Base-by-base conservation (phyloP, 2,888 invertebrate species). In the Leistus spinibarbis region DNA sequence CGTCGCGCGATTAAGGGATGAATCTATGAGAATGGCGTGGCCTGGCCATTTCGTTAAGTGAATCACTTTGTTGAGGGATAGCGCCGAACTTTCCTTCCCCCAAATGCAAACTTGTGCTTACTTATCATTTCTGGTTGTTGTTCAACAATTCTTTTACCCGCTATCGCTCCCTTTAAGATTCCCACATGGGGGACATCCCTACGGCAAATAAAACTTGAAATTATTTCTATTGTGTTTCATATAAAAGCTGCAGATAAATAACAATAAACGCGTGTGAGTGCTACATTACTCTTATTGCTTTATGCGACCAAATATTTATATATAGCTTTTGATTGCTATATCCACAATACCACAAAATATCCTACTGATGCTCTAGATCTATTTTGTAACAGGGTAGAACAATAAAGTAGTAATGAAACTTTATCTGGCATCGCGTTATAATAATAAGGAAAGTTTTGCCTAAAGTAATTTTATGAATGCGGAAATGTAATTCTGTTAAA, bases 401-500 rank as follows among this genome's bases (percentile, higher is more conserved):
- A n/a, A n/a, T n/a, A 10, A 23, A 23, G 54, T 65, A 65, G 54
- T 71, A 71, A 71, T 65, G 54, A 65, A 65, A 65, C 65, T 71
- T 64, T 71, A 64, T 71, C 64, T 71, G 65, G 24, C 64, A 71
- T 56, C 56, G 65, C 60, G 65, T 54, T 71, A 53, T 40, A 54
- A 56, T 72, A 72, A 72, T 72, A 66, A 73, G 67, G 57, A 73
- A 73, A 73, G 67, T 67, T 73, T 73, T 60, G 60, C 0, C 71
- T 71, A 65, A 64, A 71, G 65, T 71, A 54, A 71, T 71, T 27
- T 73, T 54, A 60, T 56, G 73, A 57, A 67, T 63, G 67, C 62
- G 65, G 65, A 73, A 73, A 67, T 73, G 62, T 73, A 73, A 73
- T 73, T 73, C 73, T 53, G 40, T 53, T 73, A 73, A n/a, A 73